phyloP scores from a whole-genome alignment of 2,113 vertebrate genomes.

The Nibea coibor region DNA sequence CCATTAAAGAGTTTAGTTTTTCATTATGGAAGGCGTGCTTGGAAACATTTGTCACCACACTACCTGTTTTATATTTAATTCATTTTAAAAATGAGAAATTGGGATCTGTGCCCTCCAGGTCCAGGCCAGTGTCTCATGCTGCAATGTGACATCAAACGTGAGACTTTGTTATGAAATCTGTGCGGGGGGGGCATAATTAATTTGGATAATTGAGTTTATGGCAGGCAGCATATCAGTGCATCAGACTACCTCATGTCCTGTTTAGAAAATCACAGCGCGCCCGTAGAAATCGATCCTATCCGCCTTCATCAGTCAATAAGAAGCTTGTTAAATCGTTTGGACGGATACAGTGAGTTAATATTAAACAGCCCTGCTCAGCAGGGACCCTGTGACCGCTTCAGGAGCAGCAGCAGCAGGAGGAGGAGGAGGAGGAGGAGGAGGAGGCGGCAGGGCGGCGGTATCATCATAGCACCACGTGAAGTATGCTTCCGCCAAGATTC shows the following conservation, averaged over 20 bases:
- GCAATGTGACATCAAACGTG: conserved; percentile 1
- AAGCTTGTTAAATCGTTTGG: conserved; percentile 19
- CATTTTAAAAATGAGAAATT: background rate
- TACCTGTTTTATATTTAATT: background rate
- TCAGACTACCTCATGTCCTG: conserved; percentile 27
- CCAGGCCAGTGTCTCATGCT: background rate
- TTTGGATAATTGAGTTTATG: conserved; percentile 2
- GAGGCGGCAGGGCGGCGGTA: background rate
- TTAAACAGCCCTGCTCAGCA: background rate
- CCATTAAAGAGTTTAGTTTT: conserved; percentile 71
- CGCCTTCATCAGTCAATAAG: conserved; percentile 30
- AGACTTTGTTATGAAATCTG: background rate
- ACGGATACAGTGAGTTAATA: conserved; percentile 13
- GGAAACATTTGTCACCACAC: background rate
- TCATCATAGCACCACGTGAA: conserved; percentile 6
- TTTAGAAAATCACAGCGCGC: conserved; percentile 24
- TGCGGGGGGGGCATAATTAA: background rate
- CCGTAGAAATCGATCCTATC: conserved; percentile 37
- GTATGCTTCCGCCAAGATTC: background rate
- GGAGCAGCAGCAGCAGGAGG: background rate
- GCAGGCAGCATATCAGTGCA: conserved; percentile 8
- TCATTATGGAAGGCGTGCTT: conserved; percentile 35
- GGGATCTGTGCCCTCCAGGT: too few species aligned
- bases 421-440: background rate
- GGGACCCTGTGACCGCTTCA: background rate